Base-by-base conservation (phyloP, 2,113 vertebrate species). In the Thunnus thynnus region DNA sequence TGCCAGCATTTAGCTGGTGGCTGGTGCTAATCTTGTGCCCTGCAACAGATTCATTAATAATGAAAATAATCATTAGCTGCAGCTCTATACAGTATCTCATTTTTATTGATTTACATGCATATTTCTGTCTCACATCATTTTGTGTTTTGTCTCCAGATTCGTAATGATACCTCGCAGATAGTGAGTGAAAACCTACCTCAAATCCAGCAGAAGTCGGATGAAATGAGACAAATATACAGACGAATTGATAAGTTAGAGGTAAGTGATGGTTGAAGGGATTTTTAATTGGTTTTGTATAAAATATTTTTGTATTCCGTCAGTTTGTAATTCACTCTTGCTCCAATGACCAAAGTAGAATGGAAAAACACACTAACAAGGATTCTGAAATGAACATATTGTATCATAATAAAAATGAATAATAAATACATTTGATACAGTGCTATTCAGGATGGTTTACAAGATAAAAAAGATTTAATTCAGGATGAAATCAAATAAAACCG, bases 211-310 rank as follows among this genome's bases (percentile, higher is more conserved):
- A 97, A 96, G 90, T 97, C 97, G 8, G 91, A 96, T 22, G 97
- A 97, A 92, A 99, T 99, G 97, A 96, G 96, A 86, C 95, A 94
- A 20, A 94, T 99, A 66, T 99, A 99, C 89, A 88, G 94, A 90
- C 95, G 93, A 90, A 97, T 99, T 80, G 97, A 99, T 92, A 96
- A 96, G 50, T 92, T 99, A 22, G 97, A 99, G 95, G 98, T 97
- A 93, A 66, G 92, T 68, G 9, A 30, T 46, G 14, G 1, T 47
- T 47, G 3, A 58, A 10, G 7, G 20, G 22, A 12, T 56, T 72
- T 8, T 44, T 36, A 22, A 3, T 50, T 41, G 36, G 41, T 22
- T 52, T 18, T 1, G 32, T 51, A 17, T 5, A 11, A 61, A 25
- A 61, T 8, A 5, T 63, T 22, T 52, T 5, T 41, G 16, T 47